Evolutionary conservation across 2,888 invertebrate genomes (phyloP), one percentile per base, ranked within the genome.

Genomic region (Myopa testacea): DNA sequence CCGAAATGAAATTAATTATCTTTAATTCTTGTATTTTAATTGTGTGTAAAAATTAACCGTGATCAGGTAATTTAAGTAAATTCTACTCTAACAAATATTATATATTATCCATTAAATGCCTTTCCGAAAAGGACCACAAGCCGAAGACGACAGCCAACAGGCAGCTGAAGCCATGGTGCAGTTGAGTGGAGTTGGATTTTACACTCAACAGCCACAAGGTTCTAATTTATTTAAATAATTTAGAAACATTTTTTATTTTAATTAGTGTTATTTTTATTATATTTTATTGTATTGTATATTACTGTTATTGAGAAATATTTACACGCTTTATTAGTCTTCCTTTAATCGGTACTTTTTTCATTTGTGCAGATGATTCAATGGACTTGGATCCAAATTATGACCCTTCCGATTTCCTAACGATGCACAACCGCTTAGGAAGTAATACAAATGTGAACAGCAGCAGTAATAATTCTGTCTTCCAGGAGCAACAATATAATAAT

Each of bases 361-460:
- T 60, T 70, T 10, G 45, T 69, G 26, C 78, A 92, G 93, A 94
- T 83, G 94, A 94, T 86, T 93, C 93, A 78, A 92, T 94, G 90
- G 94, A 94, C 82, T 92, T 94, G 37, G 95, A 95, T 90, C 93
- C 94, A 0, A 94, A 93, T 85, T 96, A 96, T 88, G 96, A 96
- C 90, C 95, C 96, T 0, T 95, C 95, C 0, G 96, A 95, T 88
- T 95, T 96, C 87, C 90, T 96, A 72, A 91, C 86, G 70, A 86
- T 94, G 88, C 91, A 92, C 74, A 88, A 86, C 78, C 85, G 87
- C 16, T 79, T 85, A 2, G 84, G 81, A 14, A 82, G 10, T 72
- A 82, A 75, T 16, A 82, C 62, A 8, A 80, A 84, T 70, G 77
- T 72, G 63, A 76, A 62, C 78, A 79, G 8, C 73, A 80, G 67